Base-by-base conservation (phyloP, 2,113 vertebrate genomes). In the Calcarius ornatus region DNA sequence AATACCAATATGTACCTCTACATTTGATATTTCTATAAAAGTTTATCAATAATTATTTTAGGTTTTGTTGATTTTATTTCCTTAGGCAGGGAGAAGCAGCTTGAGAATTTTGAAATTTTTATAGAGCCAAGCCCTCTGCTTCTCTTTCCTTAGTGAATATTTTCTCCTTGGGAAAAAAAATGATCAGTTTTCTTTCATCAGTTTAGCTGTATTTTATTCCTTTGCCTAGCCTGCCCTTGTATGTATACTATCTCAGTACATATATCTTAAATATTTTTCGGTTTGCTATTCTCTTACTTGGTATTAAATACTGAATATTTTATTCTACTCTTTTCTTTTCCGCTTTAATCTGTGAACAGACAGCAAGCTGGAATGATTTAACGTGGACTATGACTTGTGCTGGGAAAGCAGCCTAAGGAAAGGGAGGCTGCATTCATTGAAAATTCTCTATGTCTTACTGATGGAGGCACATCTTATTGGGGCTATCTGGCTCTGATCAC, bases 231-330 rank as follows among this genome's bases (percentile, higher is more conserved):
- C 17, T 54, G 15, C 12, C 5, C 56, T 50, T 31, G 6, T 72
- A 35, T 25, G 14, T 25, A 23, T 42, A 10, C 38, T 71, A 33
- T 12, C 19, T 86, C 45, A 28, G 3, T 27, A 85, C 0, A 0
- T 3, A 1, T 3, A 6, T 63, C 12, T 69, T 42, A 57, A 47
- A 51, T 73, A 57, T 21, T 78, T 68, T 75, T 47, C n/a, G 80
- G 10, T 48, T 42, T 76, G 23, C 4, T 73, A 20, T 70, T 91
- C 11, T 48, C 24, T 71, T 61, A 23, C 25, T 61, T 69, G 12
- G 3, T 69, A 24, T 65, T 83, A 60, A 82, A 77, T 64, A 68
- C 14, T 43, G 9, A 10, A 3, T 72, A 50, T 80, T 86, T 88
- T 4, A 64, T 76, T 69, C 19, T 64, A 33, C 5, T 24, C 5